phyloP scores from a whole-genome alignment of 2,888 invertebrate species.

The Metacarcinus magister region DNA sequence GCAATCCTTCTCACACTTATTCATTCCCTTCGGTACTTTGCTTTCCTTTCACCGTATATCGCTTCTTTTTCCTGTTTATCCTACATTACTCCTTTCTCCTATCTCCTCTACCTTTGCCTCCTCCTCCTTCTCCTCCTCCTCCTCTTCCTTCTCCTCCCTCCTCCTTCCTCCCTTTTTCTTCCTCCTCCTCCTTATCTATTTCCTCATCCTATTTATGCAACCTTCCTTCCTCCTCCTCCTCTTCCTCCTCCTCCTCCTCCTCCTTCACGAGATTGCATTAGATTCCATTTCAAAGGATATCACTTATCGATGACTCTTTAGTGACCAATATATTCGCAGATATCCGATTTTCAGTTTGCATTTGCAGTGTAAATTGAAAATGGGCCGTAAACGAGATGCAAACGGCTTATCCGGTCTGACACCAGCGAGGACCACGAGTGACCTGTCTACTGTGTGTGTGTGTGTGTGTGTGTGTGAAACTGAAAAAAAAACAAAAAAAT shows the following conservation, averaged over 20 bases:
- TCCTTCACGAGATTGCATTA: neutral
- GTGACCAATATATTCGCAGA: conserved; percentile 40
- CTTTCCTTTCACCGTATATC: neutral
- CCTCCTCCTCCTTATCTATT: neutral
- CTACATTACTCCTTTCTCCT: neutral
- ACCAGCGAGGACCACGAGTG: neutral
- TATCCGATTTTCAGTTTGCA: conserved; percentile 56
- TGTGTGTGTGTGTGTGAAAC: no score
- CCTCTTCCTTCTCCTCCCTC: neutral
- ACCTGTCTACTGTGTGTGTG: neutral
- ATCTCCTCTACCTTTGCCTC: no score
- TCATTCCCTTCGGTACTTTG: neutral
- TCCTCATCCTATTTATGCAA: neutral
- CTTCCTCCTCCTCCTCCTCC: neutral
- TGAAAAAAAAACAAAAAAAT: neutral
- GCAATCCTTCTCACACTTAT: no score
- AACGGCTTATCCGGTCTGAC: neutral
- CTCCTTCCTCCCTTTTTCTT: neutral
- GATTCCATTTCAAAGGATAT: conserved; percentile 40
- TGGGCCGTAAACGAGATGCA: conserved; percentile 52
- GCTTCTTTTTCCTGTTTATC: neutral
- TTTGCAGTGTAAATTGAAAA: conserved; percentile 41
- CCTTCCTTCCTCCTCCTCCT: neutral
- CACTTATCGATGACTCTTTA: conserved; percentile 57
- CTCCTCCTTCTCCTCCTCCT: no score